Base-by-base conservation (phyloP, 2,888 invertebrate genomes). In the Campoletis raptor region DNA sequence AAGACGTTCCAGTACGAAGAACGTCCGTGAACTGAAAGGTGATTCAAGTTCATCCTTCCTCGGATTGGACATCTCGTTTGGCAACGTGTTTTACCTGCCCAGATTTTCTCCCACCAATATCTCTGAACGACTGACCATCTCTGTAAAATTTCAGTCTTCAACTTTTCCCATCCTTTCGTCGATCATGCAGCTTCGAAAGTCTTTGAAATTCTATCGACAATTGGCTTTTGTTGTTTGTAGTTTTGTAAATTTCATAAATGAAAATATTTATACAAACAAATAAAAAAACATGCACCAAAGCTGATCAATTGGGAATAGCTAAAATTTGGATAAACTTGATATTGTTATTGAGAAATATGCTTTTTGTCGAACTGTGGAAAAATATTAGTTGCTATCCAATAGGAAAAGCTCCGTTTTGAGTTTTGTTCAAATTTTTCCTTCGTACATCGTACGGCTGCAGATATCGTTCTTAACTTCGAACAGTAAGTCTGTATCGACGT, bases 11-110 rank as follows among this genome's bases (percentile, higher is more conserved):
- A 37, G 82, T 69, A 85, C 80, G 86, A 81, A 40, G 64, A 89
- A 87, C 87, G 89, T 83, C 89, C 89, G 83, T 89, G 89, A 90
- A 91, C 91, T 91, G 87, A 83, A 86, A 85, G 77, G 54, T 79
- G 86, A 87, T 86, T 87, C 90, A 84, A 89, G 89, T 87, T 91
- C 88, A 85, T 81, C 74, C 61, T 61, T 70, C 73, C 74, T 70
- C 42, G 61, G 83, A 64, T 83, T 21, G 76, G 21, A 36, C 52
- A 45, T 69, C 74, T 74, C 67, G 42, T 24, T 24, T 21, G 37
- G 69, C 83, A 67, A 76, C 70, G 18, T 72, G 54, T 73, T 70
- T 86, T 86, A 89, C 87, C 85, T 88, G 87, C 76, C 67, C 52
- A 67, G 69, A 37, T 69, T 73, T 54, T 79, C 79, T 88, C 85